A percentile compares a stretch with the other conserved stretches of the same genome.
Evolutionary conservation across 2,797 vertebrate species (phyloP).

Genomic region (Melanotaenia pygmaea): DNA sequence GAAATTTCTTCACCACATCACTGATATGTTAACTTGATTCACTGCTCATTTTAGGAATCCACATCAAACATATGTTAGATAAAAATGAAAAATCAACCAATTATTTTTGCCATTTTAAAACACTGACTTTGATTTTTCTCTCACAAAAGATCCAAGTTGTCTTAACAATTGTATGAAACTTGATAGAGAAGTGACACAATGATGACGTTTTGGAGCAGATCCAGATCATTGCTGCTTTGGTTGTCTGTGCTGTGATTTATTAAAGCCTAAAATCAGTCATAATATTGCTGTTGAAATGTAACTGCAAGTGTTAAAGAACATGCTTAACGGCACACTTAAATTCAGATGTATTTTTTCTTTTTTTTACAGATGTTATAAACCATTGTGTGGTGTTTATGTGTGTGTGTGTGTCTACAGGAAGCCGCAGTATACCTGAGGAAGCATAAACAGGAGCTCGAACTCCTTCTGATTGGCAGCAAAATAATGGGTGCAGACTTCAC

Average conservation of each 20-base stretch:
- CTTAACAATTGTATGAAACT: neutral
- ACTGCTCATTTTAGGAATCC: neutral
- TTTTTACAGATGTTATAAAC: neutral
- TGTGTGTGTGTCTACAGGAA: constrained; percentile 76
- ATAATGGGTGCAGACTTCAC: constrained; percentile 87
- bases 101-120: neutral
- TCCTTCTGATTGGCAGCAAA: constrained; percentile 87
- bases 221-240: no score
- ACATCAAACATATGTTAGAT: neutral
- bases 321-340: no score
- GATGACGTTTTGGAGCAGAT: neutral
- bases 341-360: neutral
- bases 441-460: constrained; percentile 89
- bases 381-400: neutral
- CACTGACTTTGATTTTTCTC: no score
- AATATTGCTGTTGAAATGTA: neutral
- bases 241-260: neutral
- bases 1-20: neutral
- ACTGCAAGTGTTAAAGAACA: neutral
- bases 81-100: no score
- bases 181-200: neutral
- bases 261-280: neutral
- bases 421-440: constrained; percentile 84
- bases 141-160: neutral
- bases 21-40: neutral